Evolutionary conservation across 2,113 vertebrate genomes (phyloP), one percentile per base, ranked within the genome.

Genomic region (Ciconia boyciana): DNA sequence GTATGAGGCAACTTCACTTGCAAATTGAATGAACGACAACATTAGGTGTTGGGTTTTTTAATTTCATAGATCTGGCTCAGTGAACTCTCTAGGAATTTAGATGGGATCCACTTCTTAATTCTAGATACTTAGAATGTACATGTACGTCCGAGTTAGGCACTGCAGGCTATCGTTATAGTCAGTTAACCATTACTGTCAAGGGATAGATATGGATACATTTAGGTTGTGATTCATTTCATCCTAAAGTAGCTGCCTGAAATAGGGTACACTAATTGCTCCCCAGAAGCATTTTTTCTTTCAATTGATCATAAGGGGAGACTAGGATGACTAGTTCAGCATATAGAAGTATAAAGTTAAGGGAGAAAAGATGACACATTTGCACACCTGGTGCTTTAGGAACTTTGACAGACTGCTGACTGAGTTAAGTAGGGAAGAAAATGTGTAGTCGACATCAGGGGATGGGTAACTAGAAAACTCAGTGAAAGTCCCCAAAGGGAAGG

Each of bases 41-140:
- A 0, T 57, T 21, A 31, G 11, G 3, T 62, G 16, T 15, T 65
- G 19, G 0, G 0, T 7, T 21, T 77, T 87, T 84, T 82, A 0
- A 82, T 85, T 85, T 92, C 34, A 34, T 36, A 89, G 29, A 9
- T 66, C 14, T 41, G 7, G 4, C 12, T 52, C 28, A 34, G 34
- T 1, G 6, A 83, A 68, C 29, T 78, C 32, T 74, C 52, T 31
- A 71, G 34, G 19, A 90, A 85, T 76, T 75, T 75, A 75, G 52
- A 54, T 64, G 28, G 20, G 15, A 78, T 49, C 15, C 16, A 51
- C 6, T 11, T 71, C n/a, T 62, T 80, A 64, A 75, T 64, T 83
- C 75, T 26, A 64, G 28, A 46, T 79, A 31, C 15, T 75, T 71
- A 46, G 19, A 90, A 83, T 58, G 69, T 28, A 68, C 8, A 48